These are phyloP conservation scores for Amphipoea lucens DNA, from an alignment of 2,888 invertebrate species.

Conservation along the genomic window DNA sequence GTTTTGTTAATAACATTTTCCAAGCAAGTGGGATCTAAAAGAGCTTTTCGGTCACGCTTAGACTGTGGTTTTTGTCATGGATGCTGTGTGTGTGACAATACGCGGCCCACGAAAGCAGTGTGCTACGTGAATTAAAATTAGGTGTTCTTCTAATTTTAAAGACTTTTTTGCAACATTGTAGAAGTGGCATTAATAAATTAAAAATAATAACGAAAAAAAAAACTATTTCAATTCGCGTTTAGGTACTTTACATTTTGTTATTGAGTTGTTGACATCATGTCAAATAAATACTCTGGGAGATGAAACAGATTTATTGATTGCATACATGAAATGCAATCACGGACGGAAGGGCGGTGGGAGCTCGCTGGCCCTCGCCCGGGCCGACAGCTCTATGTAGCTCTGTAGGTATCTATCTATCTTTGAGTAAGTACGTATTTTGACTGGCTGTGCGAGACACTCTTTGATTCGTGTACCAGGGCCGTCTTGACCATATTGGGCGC, in stretches of 20 bases:
- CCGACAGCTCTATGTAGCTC: too few species aligned
- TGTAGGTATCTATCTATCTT: neutral
- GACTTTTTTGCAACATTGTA: neutral
- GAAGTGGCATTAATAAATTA: neutral
- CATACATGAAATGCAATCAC: conserved; percentile 1
- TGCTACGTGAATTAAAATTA: too few species aligned
- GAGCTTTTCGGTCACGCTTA: neutral
- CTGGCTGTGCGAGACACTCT: neutral
- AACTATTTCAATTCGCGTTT: neutral
- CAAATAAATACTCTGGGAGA: conserved; percentile 3
- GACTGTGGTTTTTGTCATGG: neutral
- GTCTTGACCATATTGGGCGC: too few species aligned
- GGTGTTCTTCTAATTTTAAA: neutral
- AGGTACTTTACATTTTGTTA: neutral
- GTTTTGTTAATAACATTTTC: neutral
- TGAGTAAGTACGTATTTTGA: neutral
- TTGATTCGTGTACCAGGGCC: neutral
- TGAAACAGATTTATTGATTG: conserved; percentile 20
- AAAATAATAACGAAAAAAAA: neutral
- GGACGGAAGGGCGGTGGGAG: neutral
- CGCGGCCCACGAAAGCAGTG: too few species aligned
- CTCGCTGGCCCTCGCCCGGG: neutral
- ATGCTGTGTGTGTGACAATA: neutral
- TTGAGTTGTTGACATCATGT: neutral
- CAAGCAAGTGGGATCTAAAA: neutral